phyloP scores from a whole-genome alignment of 2,113 vertebrate species.

The Corvus hawaiiensis region DNA sequence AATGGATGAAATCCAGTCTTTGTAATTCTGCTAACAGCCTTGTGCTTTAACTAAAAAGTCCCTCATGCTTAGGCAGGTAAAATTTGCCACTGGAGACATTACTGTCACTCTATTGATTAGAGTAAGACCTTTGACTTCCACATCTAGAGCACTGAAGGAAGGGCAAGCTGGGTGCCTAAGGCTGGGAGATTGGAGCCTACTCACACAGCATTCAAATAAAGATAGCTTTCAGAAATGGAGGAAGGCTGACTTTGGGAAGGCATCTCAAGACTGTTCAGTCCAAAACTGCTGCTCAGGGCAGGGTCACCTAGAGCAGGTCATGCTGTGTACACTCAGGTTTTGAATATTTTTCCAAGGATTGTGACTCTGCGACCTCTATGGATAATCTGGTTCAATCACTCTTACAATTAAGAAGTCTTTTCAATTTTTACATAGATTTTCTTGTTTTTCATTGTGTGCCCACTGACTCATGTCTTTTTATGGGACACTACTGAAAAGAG shows the following conservation, averaged over 20 bases:
- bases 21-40: not conserved
- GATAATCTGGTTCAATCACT: not conserved
- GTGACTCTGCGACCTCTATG: not conserved
- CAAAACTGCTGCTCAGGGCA: not conserved
- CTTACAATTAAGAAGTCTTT: not conserved
- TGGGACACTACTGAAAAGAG: not conserved
- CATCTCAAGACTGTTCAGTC: not conserved
- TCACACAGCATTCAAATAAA: not conserved
- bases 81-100: not conserved
- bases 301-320: not conserved
- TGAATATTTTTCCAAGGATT: not conserved
- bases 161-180: not conserved
- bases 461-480: not conserved
- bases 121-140: not conserved
- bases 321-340: not conserved
- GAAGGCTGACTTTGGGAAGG: not conserved
- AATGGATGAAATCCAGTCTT: not conserved
- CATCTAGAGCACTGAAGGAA: not conserved
- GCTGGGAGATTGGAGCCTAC: not conserved
- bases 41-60: not conserved
- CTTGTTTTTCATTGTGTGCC: not conserved
- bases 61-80: not conserved
- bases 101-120: not conserved
- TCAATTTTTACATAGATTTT: not conserved
- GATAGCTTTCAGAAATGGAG: not conserved